Base-by-base conservation (phyloP, 2,797 vertebrate species). In the Sebastes reedi region DNA sequence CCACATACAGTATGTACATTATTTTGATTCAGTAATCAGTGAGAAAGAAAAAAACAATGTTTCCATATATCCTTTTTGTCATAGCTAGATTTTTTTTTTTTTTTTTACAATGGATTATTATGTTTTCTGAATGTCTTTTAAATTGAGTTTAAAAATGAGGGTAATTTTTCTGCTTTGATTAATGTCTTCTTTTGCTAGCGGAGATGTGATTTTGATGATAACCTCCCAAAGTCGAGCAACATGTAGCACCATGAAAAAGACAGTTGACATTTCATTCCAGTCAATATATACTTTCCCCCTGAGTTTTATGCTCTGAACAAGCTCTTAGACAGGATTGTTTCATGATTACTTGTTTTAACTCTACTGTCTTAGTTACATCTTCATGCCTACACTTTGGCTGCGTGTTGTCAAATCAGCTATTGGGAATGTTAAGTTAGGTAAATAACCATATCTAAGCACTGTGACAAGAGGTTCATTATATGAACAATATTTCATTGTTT, bases 361-460 rank as follows among this genome's bases (percentile, higher is more conserved):
- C 61, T 75, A 69, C 77, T 76, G 83, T 89, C 71, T 89, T 66
- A 62, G 79, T 89, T 86, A 29, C 55, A 59, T 87, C 69, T 30
- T 81, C 54, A 70, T 80, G 36, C 22, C 69, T 39, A 36, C 55
- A 69, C 81, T 72, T 77, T 82, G 78, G 80, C 83, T 69, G 66
- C 75, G 67, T 86, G 72, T 83, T 62, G 72, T 88, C 66, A 82
- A 80, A 88, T 90, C 90, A 80, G 84, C 86, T 46, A 46, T 88
- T 80, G 80, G 88, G 86, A 94, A 95, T 93, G 90, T 92, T 93
- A 81, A 87, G 79, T 93, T 89, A 86, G 89, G 66, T 85, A 86
- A 90, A 91, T 88, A 87, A 83, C 87, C 84, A 91, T 89, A 93
- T 95, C 92, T 86, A 91, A 95, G 92, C 95, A 95, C 95, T 96